Percentiles rank a stretch among this genome's conserved stretches.
Evolutionary conservation across 2,888 invertebrate species (phyloP).

Genomic region (Phymatocera aterrima): DNA sequence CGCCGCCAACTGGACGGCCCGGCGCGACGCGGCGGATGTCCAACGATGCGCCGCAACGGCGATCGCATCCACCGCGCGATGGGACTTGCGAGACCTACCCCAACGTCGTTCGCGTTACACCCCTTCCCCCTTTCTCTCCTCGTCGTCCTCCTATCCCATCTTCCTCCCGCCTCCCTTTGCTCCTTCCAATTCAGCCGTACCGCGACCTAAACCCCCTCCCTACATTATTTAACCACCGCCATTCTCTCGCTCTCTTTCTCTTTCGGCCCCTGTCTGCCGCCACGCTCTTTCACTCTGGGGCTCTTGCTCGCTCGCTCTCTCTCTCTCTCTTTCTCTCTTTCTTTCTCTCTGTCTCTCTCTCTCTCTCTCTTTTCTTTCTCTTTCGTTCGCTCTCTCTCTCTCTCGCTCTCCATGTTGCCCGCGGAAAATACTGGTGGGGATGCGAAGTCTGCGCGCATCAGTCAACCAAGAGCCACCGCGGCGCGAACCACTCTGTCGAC

Average conservation of each 20-base stretch:
- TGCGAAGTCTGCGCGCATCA: constrained; percentile 71
- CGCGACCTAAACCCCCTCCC: constrained; percentile 33
- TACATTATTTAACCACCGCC: constrained; percentile 35
- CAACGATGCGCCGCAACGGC: constrained; percentile 23
- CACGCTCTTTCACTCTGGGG: constrained; percentile 48
- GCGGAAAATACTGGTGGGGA: constrained; percentile 70
- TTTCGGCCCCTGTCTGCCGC: constrained; percentile 51
- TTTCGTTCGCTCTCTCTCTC: constrained; percentile 40
- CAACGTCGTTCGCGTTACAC: constrained; percentile 48
- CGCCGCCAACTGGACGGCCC: background rate
- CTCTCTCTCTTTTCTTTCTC: constrained; percentile 43
- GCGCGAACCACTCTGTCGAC: constrained; percentile 67
- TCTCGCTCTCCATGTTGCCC: constrained; percentile 36
- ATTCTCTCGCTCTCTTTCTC: constrained; percentile 47
- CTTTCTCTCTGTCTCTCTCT: constrained; percentile 48
- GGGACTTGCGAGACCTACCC: constrained; percentile 43
- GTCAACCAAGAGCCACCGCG: constrained; percentile 73
- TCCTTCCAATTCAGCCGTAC: constrained; percentile 39
- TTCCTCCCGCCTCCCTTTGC: constrained; percentile 49
- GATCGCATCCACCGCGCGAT: constrained; percentile 26
- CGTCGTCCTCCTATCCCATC: constrained; percentile 41
- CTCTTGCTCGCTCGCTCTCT: constrained; percentile 48
- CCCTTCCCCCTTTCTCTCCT: constrained; percentile 41
- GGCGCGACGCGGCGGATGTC: background rate
- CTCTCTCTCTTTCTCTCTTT: constrained; percentile 48